Conservation (phyloP, 2,113 vertebrate species). For the Peromyscus leucopus region DNA sequence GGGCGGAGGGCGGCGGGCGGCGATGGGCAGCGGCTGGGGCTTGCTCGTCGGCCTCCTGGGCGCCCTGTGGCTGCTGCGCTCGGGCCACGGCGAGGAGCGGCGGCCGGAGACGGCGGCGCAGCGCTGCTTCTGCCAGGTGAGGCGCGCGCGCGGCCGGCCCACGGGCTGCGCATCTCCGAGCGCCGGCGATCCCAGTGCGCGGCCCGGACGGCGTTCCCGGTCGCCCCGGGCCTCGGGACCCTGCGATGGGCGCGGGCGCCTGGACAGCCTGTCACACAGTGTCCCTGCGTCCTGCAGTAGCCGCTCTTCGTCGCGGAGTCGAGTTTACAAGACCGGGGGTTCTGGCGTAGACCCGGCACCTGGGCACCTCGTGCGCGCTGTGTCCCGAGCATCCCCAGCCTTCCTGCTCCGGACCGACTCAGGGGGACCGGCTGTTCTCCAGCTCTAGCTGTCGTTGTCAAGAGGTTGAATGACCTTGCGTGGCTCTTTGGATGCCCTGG, state of each 20-base stretch:
- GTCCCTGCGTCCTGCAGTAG: neutral
- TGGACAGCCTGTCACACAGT: neutral
- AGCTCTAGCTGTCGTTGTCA: neutral
- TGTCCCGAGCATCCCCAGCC: neutral
- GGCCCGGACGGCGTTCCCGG: neutral
- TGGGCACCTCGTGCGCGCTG: neutral
- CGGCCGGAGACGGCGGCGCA: slow-evolving; percentile 78
- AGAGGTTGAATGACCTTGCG: neutral
- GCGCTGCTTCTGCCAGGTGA: slow-evolving; percentile 93
- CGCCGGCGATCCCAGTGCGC: neutral
- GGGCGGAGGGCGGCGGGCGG: neutral
- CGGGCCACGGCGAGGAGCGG: slow-evolving; percentile 56
- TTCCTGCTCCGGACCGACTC: neutral
- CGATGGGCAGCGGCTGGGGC: slow-evolving; percentile 56
- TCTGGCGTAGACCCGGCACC: neutral
- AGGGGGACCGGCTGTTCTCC: neutral
- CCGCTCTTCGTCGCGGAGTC: neutral
- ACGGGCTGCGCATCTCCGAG: neutral
- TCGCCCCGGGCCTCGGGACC: neutral
- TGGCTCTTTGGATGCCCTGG: neutral
- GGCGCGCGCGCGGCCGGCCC: slow-evolving; percentile 22
- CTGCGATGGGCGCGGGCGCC: neutral
- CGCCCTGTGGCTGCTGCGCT: slow-evolving; percentile 28
- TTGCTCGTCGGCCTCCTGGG: slow-evolving; percentile 54
- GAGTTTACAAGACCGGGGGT: neutral